phyloP scores from a whole-genome alignment of 2,113 vertebrate genomes.

The Chelonoidis abingdonii region DNA sequence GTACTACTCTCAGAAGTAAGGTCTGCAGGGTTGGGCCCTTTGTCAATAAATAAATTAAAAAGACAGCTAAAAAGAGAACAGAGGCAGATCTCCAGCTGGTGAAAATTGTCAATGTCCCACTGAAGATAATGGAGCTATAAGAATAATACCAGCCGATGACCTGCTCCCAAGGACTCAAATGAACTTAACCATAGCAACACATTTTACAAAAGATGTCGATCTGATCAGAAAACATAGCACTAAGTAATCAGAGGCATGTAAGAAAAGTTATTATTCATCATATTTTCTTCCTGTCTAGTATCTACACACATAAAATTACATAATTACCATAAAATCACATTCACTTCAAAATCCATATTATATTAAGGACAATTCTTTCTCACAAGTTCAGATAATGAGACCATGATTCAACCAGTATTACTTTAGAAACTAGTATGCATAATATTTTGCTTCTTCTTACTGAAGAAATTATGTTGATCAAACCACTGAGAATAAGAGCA shows the following conservation, averaged over 20 bases:
- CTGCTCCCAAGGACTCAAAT: not conserved
- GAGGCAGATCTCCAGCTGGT: not conserved
- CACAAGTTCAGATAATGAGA: not conserved
- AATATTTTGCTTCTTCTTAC: not conserved
- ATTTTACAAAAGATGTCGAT: not conserved
- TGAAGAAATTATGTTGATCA: fast-evolving
- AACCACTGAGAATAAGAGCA: not conserved
- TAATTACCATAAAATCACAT: not conserved
- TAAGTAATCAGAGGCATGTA: not conserved
- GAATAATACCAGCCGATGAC: not conserved
- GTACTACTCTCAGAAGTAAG: fast-evolving
- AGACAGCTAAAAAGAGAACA: not conserved
- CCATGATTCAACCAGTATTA: not conserved
- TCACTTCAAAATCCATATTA: not conserved
- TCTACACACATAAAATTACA: not conserved
- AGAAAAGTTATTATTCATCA: not conserved
- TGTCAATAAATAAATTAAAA: not conserved
- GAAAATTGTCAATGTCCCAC: not conserved
- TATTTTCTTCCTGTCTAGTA: not conserved
- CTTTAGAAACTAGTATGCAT: not conserved
- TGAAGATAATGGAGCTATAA: not conserved
- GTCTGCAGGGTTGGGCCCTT: not conserved
- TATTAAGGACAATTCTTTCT: not conserved
- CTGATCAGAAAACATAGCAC: not conserved
- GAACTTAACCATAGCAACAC: not conserved